These are phyloP conservation scores for Xestia sexstrigata DNA, from an alignment of 2,888 invertebrate species.

Conservation along the genomic window DNA sequence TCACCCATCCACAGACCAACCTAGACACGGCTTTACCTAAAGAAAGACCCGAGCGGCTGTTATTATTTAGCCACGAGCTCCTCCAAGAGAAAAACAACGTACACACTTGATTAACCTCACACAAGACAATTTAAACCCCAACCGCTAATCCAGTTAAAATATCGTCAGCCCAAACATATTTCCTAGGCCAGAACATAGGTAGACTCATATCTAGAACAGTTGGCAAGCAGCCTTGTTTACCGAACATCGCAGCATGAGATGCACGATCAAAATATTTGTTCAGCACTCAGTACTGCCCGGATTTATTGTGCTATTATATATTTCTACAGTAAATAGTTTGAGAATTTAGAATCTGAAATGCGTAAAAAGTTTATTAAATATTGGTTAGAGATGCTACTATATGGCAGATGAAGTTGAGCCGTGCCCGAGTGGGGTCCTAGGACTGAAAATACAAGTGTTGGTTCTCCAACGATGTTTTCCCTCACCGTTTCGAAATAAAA, in stretches of 20 bases:
- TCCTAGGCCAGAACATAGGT: constrained; percentile 43
- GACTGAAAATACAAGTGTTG: too few relatives aligned
- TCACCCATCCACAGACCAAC: too few relatives aligned
- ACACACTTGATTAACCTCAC: not conserved
- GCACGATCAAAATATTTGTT: constrained; percentile 66
- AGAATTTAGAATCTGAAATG: constrained; percentile 30
- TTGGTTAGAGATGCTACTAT: not conserved
- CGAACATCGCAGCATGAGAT: constrained; percentile 29
- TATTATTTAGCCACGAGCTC: too few relatives aligned
- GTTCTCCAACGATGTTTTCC: not conserved
- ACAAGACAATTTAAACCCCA: not conserved
- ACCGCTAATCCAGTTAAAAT: constrained; percentile 3
- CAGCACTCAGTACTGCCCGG: constrained; percentile 48
- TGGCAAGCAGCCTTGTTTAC: constrained; percentile 66
- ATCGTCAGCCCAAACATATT: constrained; percentile 25
- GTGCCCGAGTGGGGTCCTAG: too few relatives aligned
- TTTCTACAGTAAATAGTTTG: constrained; percentile 55
- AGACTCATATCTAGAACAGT: constrained; percentile 46
- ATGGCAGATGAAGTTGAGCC: too few relatives aligned
- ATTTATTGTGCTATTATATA: constrained; percentile 62
- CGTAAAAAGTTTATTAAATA: constrained; percentile 1
- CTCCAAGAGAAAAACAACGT: not conserved
- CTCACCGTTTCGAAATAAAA: not conserved
- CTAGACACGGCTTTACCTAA: too few relatives aligned
- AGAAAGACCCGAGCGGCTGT: too few relatives aligned